Evolutionary conservation across 1,140 invertebrate species (phyloP).

Genomic region (Halictus rubicundus): DNA sequence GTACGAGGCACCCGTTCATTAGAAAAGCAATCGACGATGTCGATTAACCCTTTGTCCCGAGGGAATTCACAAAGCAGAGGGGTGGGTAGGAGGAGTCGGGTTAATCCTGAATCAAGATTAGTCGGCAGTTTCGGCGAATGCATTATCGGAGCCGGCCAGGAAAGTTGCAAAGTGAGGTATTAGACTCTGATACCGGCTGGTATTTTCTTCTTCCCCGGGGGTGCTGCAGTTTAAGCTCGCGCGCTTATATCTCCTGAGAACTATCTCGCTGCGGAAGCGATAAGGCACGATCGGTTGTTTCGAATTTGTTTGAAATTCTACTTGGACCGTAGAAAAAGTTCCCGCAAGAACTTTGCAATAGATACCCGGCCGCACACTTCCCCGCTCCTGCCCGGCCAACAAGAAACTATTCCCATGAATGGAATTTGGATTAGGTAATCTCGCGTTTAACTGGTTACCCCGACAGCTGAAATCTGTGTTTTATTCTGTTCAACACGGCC

Average conservation of each 20-base stretch:
- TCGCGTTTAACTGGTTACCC: neutral
- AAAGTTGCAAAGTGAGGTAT: constrained; percentile 29
- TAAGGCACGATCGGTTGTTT: constrained; percentile 35
- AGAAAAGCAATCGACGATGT: neutral
- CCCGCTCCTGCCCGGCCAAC: neutral
- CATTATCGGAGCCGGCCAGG: constrained; percentile 12
- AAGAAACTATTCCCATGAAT: neutral
- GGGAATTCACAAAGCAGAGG: neutral
- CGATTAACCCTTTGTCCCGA: neutral
- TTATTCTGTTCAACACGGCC: neutral
- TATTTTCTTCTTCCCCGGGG: constrained; percentile 4
- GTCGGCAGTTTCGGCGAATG: constrained; percentile 14
- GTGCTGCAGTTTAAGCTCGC: constrained; percentile 13
- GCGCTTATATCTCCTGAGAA: constrained; percentile 36
- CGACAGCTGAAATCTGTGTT: neutral
- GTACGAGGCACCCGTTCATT: neutral
- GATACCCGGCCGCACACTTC: neutral
- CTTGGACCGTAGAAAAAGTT: constrained; percentile 12
- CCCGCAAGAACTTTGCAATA: neutral
- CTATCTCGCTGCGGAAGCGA: constrained; percentile 34
- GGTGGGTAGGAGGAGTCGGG: neutral
- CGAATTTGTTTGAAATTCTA: constrained; percentile 39
- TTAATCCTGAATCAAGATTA: constrained; percentile 21
- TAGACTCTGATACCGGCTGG: neutral
- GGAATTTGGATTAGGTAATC: neutral